A percentile compares a stretch with the other conserved stretches of the same genome.
Conservation (phyloP, 1,140 invertebrate species). For the Musca domestica region DNA sequence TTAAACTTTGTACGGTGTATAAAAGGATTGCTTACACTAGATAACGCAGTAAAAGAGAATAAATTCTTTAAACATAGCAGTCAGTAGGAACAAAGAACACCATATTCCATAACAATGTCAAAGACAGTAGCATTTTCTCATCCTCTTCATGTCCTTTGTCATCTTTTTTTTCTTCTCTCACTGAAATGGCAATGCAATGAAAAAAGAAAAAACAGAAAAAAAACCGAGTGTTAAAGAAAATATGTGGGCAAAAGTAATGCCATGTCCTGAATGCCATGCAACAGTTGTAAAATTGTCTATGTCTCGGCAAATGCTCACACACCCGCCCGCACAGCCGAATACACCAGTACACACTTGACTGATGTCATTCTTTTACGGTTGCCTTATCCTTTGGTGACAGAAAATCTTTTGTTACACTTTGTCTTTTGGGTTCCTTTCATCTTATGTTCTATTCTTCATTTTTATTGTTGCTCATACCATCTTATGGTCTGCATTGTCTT, state of each 20-base stretch:
- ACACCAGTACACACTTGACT: no score
- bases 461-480: constrained; percentile 2
- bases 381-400: constrained; percentile 1
- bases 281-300: not conserved
- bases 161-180: not conserved
- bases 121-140: not conserved
- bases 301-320: no score
- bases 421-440: not conserved
- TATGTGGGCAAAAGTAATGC: constrained; percentile 1
- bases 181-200: no score
- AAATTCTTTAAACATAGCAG: no score
- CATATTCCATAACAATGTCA: constrained; percentile 8
- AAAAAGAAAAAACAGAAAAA: no score
- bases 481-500: not conserved
- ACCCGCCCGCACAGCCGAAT: no score
- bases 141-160: not conserved
- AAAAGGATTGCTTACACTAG: no score
- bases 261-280: constrained; percentile 1
- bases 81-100: no score
- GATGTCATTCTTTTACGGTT: not conserved
- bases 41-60: no score
- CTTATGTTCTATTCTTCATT: not conserved
- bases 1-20: no score
- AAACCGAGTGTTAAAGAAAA: no score
- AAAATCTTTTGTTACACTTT: constrained; percentile 8